Base-by-base conservation (phyloP, 2,113 vertebrate genomes). In the Pseudorasbora parva region DNA sequence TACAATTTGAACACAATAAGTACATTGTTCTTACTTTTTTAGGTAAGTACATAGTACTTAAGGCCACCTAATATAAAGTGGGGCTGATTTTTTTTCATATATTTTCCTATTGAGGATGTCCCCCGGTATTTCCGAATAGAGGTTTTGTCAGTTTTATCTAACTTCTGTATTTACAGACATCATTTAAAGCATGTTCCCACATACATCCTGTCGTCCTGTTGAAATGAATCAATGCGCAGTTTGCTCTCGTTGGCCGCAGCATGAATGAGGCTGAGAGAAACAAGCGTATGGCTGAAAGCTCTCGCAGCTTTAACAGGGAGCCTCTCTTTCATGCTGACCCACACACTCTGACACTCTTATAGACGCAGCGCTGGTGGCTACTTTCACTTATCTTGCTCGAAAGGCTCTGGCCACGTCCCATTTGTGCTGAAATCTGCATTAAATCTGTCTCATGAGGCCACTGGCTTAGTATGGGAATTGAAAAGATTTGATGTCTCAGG, bases 401-500 rank as follows among this genome's bases (percentile, higher is more conserved):
- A 64, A 69, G n/a, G 59, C 60, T 57, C 49, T 57, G 14, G 30
- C 62, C 27, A 57, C 66, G 37, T 33, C 15, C 25, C 12, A 82
- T 89, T 89, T 92, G 88, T 91, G 87, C 93, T 93, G 90, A 92
- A 89, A 87, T 91, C 91, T 93, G 93, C 94, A 94, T 95, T 93
- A 94, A 94, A 91, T 51, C 91, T 92, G 92, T 94, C 93, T 93
- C 89, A 91, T 92, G 91, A 94, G 93, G 88, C 91, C 90, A 91
- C 90, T 83, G 90, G 90, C 90, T 92, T 91, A 92, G 92, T 91
- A 93, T 91, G 89, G 91, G 89, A 80, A 93, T 90, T 88, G 88
- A 89, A 92, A 92, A 94, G 92, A 93, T 93, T 92, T 91, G 89
- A 91, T 92, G 92, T 93, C 92, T 93, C 93, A 93, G 92, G 92